phyloP scores from a whole-genome alignment of 2,113 vertebrate species.

The Alethe diademata region DNA sequence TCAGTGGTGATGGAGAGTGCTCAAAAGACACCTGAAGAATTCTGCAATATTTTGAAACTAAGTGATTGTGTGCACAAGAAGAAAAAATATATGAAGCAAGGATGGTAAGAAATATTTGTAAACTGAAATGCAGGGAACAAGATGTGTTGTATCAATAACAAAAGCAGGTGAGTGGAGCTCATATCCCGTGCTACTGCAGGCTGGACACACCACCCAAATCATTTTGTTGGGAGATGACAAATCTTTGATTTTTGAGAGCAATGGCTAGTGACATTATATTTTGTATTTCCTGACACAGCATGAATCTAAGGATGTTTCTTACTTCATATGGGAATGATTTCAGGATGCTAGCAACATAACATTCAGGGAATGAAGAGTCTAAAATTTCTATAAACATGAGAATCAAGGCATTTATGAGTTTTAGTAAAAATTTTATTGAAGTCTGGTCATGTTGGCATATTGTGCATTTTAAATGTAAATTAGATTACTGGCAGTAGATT shows the following conservation, averaged over 20 bases:
- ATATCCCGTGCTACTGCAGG: neutral
- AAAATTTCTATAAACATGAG: conserved; percentile 79
- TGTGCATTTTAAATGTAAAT: conserved; percentile 77
- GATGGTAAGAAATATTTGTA: neutral
- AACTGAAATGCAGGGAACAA: neutral
- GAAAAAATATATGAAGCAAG: neutral
- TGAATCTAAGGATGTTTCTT: conserved; percentile 57
- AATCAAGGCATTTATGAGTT: conserved; percentile 74
- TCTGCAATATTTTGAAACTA: neutral
- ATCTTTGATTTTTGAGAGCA: neutral
- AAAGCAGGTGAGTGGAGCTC: conserved; percentile 20
- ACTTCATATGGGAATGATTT: conserved; percentile 77
- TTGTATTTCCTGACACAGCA: conserved; percentile 8
- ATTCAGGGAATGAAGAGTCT: conserved; percentile 65
- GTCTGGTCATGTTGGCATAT: conserved; percentile 73
- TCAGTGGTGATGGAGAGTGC: no score
- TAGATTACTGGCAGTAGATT: conserved; percentile 78
- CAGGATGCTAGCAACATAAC: conserved; percentile 47
- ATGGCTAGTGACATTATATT: conserved; percentile 3
- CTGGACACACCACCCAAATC: fast-evolving
- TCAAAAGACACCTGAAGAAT: neutral
- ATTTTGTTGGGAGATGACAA: neutral
- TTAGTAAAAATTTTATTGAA: conserved; percentile 77
- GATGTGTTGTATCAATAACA: neutral
- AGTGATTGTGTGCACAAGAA: neutral